phyloP scores from a whole-genome alignment of 2,888 invertebrate species.

The Spodoptera littoralis region DNA sequence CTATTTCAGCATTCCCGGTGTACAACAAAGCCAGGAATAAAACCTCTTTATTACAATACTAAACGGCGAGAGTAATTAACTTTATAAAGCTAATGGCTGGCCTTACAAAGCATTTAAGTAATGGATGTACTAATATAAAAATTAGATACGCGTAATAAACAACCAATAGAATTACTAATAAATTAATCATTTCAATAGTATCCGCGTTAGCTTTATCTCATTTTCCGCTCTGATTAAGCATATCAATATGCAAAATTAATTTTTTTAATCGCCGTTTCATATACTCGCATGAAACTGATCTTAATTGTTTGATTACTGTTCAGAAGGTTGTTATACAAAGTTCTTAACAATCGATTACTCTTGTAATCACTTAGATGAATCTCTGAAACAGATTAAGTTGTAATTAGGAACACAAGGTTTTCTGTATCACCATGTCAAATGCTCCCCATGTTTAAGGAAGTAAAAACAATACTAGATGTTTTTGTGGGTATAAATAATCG shows the following conservation, averaged over 20 bases:
- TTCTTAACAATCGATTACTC: background rate
- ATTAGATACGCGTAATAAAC: too few relatives aligned
- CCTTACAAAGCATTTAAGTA: too few relatives aligned
- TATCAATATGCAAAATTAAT: conserved; percentile 17
- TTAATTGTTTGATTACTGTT: background rate
- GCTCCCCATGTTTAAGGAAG: background rate
- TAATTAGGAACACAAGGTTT: too few relatives aligned
- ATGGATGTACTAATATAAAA: too few relatives aligned
- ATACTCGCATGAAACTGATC: conserved; percentile 16
- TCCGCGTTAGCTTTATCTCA: conserved; percentile 35
- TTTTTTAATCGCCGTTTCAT: conserved; percentile 22
- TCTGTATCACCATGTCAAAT: too few relatives aligned
- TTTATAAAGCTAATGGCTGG: too few relatives aligned
- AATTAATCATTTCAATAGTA: conserved; percentile 14
- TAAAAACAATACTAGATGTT: too few relatives aligned
- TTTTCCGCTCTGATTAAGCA: conserved; percentile 41
- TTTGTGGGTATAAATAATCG: background rate
- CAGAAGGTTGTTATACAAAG: background rate
- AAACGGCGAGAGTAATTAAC: too few relatives aligned
- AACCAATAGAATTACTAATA: too few relatives aligned
- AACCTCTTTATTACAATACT: too few relatives aligned
- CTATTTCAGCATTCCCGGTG: too few relatives aligned
- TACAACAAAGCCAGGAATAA: too few relatives aligned
- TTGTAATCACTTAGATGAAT: conserved; percentile 4
- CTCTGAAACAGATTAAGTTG: background rate